Base-by-base conservation (phyloP, 2,113 vertebrate genomes). In the Rallus limicola region DNA sequence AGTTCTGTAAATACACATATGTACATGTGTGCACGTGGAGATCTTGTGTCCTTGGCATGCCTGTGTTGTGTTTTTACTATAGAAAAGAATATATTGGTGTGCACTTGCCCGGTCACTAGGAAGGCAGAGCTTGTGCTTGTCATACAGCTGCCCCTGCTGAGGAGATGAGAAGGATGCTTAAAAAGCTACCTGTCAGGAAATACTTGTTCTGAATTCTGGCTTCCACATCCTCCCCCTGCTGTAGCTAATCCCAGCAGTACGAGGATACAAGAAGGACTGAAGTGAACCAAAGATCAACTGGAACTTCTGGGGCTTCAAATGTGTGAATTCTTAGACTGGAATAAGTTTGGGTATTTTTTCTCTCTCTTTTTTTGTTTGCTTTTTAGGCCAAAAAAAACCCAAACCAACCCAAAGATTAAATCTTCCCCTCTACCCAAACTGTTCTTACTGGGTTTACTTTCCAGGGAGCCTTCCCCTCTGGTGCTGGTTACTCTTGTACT, bases 361-460 rank as follows among this genome's bases (percentile, higher is more conserved):
- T 19, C 42, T 44, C 16, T 18, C 18, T 46, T 18, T 46, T 44
- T 46, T 44, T 46, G 18, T 46, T 46, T 46, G 5, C 8, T 46
- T 44, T 8, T 17, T 36, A 36, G 36, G 36, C 36, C 7, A 36
- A 36, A 36, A 9, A 46, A 46, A 46, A n/a, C n/a, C n/a, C n/a
- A n/a, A n/a, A n/a, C n/a, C n/a, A n/a, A n/a, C n/a, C 21, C 44
- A n/a, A 59, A 5, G 2, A n/a, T 8, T 33, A 24, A 36, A 13
- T 7, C 7, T 58, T 46, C 44, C 44, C 44, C 21, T 15, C 62
- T 55, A 16, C 74, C 28, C 60, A 87, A 77, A 29, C 33, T 63
- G 29, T 87, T 80, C 52, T 95, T 91, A 65, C 56, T 76, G 31
- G 80, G 86, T 71, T 95, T 90, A 33, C 93, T 42, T 95, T 86